Base-by-base conservation (phyloP, 2,113 vertebrate species). In the Caretta caretta region DNA sequence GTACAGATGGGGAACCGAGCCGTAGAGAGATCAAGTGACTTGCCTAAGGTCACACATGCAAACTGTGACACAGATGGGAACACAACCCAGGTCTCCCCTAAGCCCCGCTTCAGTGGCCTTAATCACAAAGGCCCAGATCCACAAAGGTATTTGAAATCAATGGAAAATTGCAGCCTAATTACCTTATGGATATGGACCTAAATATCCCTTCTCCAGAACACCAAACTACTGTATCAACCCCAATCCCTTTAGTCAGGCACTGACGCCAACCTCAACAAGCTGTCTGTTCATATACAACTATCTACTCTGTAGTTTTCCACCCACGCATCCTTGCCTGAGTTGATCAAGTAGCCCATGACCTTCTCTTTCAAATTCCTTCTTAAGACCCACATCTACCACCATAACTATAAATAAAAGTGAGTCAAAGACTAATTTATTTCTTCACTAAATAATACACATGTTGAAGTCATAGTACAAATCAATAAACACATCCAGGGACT, bases 301-400 rank as follows among this genome's bases (percentile, higher is more conserved):
- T 48, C 38, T 17, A 16, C 25, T 69, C 24, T 4, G 13, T 10
- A 5, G 54, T 57, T 75, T 24, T n/a, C 38, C n/a, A 8, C 8
- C 42, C 31, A 78, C 84, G 35, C 65, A 62, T 56, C 51, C 51
- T 54, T 56, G 38, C 25, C 25, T 5, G 81, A 57, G 24, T 27
- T 0, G 0, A 84, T 4, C 4, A 72, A 84, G 27, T 59, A 91
- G 51, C 12, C 12, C 89, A 54, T 5, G 17, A 56, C 2, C 25
- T 29, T 83, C 53, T 59, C 81, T 16, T 83, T 56, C 54, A 59
- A n/a, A 80, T 35, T 31, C n/a, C 1, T 75, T 50, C 51, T 38
- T 29, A 86, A 82, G 92, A 49, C 62, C 49, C 49, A 81, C 81
- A 54, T 2, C 14, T 29, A 38, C 27, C 42, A 80, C 13, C 56